Evolutionary conservation across 2,888 invertebrate genomes (phyloP).

Genomic region (Acronicta psi): DNA sequence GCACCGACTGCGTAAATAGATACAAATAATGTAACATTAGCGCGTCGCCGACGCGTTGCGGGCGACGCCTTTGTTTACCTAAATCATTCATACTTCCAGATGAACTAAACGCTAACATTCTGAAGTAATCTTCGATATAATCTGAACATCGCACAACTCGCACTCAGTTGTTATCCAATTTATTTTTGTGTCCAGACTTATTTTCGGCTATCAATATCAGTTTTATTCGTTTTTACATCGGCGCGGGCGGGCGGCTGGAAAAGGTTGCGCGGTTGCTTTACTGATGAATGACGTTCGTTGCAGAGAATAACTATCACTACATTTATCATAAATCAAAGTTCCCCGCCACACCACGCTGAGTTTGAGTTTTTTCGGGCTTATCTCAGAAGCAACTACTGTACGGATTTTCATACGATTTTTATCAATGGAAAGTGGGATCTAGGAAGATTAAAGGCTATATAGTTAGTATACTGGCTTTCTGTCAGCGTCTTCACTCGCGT

Average conservation of each 20-base stretch:
- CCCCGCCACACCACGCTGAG: too few species aligned
- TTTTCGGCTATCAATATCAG: constrained; percentile 22
- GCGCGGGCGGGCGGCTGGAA: constrained; percentile 2
- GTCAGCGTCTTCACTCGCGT: too few species aligned
- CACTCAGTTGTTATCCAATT: constrained; percentile 3
- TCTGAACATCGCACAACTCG: constrained; percentile 6
- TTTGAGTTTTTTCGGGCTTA: too few species aligned
- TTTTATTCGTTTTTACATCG: constrained; percentile 26
- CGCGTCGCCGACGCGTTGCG: not conserved
- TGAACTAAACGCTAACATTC: constrained; percentile 17
- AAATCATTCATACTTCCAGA: constrained; percentile 38
- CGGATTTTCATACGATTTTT: too few species aligned
- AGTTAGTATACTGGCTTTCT: too few species aligned
- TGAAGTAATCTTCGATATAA: not conserved
- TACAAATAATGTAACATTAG: constrained; percentile 19
- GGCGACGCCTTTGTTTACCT: constrained; percentile 35
- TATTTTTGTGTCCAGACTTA: constrained; percentile 10
- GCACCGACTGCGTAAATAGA: constrained; percentile 51
- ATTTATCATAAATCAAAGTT: too few species aligned
- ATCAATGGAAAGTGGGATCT: too few species aligned
- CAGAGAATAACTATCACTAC: too few species aligned
- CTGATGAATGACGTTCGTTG: not conserved
- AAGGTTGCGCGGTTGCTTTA: not conserved
- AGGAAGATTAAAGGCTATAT: too few species aligned
- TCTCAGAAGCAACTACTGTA: too few species aligned